Evolutionary conservation across 2,797 vertebrate species (phyloP).

Genomic region (Gallinago stenura): DNA sequence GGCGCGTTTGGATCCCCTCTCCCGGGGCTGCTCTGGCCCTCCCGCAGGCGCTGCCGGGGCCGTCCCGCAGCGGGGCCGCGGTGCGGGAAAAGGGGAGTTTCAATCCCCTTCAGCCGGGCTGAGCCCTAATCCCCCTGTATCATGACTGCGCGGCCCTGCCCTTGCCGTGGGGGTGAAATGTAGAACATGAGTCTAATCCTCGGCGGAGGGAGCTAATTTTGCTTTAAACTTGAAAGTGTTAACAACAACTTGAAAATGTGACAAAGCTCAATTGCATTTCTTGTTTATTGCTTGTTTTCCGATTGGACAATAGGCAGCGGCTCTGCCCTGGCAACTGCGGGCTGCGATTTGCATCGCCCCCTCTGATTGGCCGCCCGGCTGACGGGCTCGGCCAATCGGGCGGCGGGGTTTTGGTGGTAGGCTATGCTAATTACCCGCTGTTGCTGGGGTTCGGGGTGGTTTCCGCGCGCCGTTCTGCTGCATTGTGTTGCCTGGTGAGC

Average conservation of each 20-base stretch:
- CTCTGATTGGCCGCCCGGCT: slow-evolving; percentile 89
- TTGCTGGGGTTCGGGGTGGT: slow-evolving; percentile 96
- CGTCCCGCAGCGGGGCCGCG: neutral
- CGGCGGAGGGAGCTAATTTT: slow-evolving; percentile 76
- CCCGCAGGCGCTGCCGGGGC: neutral
- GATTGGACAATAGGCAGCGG: slow-evolving; percentile 95
- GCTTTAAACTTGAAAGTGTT: slow-evolving; percentile 79
- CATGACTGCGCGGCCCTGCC: slow-evolving; percentile 62
- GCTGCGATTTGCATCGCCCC: slow-evolving; percentile 94
- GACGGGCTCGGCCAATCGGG: slow-evolving; percentile 91
- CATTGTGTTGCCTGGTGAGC: slow-evolving; percentile 97
- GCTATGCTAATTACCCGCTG: slow-evolving; percentile 99
- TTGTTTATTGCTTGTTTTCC: slow-evolving; percentile 99
- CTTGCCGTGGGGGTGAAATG: slow-evolving; percentile 67
- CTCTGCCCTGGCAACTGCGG: slow-evolving; percentile 99
- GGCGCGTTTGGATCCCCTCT: neutral
- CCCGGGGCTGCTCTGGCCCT: neutral
- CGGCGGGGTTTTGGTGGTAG: slow-evolving; percentile 91
- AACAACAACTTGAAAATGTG: slow-evolving; percentile 88
- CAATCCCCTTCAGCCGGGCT: slow-evolving; percentile 17
- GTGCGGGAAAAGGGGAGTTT: neutral
- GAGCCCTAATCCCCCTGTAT: slow-evolving; percentile 55
- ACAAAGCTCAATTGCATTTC: slow-evolving; percentile 98
- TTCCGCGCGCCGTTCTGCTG: slow-evolving; percentile 90
- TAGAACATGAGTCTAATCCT: slow-evolving; percentile 68